These are phyloP conservation scores for Dallia pectoralis DNA, from an alignment of 2,797 vertebrate species.

Conservation along the genomic window DNA sequence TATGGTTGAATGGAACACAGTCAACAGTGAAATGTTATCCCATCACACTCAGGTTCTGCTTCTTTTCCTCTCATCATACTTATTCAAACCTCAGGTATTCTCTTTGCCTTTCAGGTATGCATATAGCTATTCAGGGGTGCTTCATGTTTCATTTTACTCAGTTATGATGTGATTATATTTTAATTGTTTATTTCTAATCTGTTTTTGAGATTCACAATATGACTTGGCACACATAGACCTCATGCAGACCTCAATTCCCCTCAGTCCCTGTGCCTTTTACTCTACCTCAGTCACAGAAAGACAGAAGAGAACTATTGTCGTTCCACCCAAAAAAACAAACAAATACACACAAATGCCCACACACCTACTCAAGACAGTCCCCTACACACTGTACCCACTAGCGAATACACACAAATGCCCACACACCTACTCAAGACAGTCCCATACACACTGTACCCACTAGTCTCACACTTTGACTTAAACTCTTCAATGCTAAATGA, in stretches of 20 bases:
- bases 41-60: constrained; percentile 64
- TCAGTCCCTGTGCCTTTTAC: constrained; percentile 65
- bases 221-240: constrained; percentile 69
- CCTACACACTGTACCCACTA: background rate
- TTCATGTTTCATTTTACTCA: constrained; percentile 65
- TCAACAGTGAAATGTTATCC: constrained; percentile 55
- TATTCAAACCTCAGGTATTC: constrained; percentile 70
- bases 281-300: constrained; percentile 72
- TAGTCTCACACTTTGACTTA: constrained; percentile 50
- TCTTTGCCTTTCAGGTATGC: constrained; percentile 9
- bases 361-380: constrained; percentile 32
- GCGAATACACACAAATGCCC: too few species aligned
- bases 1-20: constrained; percentile 13
- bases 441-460: background rate
- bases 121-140: constrained; percentile 71
- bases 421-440: constrained; percentile 33
- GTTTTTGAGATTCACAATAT: constrained; percentile 71
- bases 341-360: constrained; percentile 6
- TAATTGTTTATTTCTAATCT: constrained; percentile 69
- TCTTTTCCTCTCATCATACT: constrained; percentile 58
- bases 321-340: constrained; percentile 42
- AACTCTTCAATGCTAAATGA: constrained; percentile 3
- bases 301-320: constrained; percentile 41
- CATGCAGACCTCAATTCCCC: constrained; percentile 68
- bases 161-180: constrained; percentile 68